Conservation (phyloP, 2,113 vertebrate genomes). For the Percopsis transmontana region DNA sequence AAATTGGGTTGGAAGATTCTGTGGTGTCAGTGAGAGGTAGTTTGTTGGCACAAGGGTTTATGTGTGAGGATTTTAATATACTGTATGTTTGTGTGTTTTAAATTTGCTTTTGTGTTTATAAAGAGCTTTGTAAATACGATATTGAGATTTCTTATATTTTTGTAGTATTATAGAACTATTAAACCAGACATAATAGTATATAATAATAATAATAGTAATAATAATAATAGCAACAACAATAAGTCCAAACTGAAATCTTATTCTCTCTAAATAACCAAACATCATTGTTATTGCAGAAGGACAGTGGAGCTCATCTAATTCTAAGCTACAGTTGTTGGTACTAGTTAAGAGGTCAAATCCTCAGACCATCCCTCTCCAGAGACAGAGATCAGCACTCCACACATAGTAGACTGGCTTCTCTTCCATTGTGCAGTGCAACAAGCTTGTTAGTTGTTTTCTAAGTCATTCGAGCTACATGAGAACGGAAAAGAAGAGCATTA, state of each 20-base stretch:
- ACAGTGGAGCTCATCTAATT: conserved; percentile 29
- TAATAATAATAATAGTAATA: too few species aligned
- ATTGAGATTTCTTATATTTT: too few species aligned
- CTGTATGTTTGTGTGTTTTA: not conserved
- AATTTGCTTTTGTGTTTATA: not conserved
- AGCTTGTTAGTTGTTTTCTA: conserved; percentile 24
- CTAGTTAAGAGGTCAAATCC: conserved; percentile 44
- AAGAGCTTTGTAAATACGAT: not conserved
- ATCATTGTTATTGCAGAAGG: conserved; percentile 11
- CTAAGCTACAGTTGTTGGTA: conserved; percentile 19
- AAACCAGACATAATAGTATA: too few species aligned
- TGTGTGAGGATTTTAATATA: not conserved
- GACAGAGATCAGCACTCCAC: conserved; percentile 4
- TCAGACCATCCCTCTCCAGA: conserved; percentile 14
- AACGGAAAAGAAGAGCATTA: conserved; percentile 9
- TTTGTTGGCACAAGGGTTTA: not conserved
- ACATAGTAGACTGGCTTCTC: conserved; percentile 8
- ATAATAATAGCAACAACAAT: too few species aligned
- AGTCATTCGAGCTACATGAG: conserved; percentile 58
- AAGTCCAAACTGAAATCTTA: too few species aligned
- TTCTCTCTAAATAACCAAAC: too few species aligned
- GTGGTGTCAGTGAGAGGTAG: not conserved
- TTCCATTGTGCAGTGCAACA: conserved; percentile 34
- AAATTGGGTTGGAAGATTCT: conserved; percentile 5
- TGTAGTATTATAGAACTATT: too few species aligned